Evolutionary conservation across 2,888 invertebrate genomes (phyloP), one percentile per base, ranked within the genome.

Genomic region (Sceliomorpha sp.): DNA sequence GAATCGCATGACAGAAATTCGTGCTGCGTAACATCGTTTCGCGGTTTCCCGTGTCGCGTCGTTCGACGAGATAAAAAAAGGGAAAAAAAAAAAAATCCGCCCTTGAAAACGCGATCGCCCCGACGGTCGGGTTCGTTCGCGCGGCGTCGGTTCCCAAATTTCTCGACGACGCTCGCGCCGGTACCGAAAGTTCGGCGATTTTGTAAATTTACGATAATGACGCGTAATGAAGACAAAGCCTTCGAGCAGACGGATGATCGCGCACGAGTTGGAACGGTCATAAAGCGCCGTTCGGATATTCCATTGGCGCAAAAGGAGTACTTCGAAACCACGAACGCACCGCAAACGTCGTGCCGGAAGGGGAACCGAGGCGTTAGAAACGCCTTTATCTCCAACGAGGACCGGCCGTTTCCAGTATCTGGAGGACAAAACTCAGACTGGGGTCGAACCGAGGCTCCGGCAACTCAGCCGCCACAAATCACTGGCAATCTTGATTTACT

Each of bases 401-500:
- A 77, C 73, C 74, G 70, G 69, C 70, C 77, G 74, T 76, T 75
- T 72, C 75, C 72, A 66, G 70, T 76, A 79, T 80, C 77, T 73
- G 70, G 60, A 64, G 72, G 72, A 76, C 72, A 76, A 80, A 67
- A 60, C 48, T 59, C 75, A 80, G 78, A 79, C 80, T 70, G 73
- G 70, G 72, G 78, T 76, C 78, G 71, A 68, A 72, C 73, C 63
- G 64, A 72, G 71, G 51, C 56, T 42, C 26, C 48, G 36, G 73
- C 63, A 74, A 78, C 77, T 81, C 76, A 70, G 76, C 76, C 78
- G 74, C 86, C 78, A 86, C 84, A 86, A 87, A 87, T 86, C 86
- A 86, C 82, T 75, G 75, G 79, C 85, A 87, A 87, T 87, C 86
- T 86, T 85, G 87, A 87, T 86, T 87, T 86, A 87, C 86, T 85